Percentiles rank a stretch among this genome's conserved stretches.
Evolutionary conservation across 2,113 vertebrate genomes (phyloP).

Genomic region (Poeciliopsis occidentalis): DNA sequence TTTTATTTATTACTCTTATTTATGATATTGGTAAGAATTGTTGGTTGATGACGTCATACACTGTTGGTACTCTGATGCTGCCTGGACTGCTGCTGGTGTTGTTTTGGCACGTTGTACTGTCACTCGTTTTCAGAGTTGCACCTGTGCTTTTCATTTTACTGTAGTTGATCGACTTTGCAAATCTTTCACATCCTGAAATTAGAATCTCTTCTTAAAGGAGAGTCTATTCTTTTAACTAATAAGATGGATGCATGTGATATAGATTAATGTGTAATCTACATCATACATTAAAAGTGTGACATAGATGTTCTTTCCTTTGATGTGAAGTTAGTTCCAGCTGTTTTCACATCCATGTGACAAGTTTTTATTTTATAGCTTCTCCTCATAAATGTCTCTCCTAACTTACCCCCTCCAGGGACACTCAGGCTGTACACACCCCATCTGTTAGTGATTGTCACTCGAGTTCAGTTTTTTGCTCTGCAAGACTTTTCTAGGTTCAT

Average conservation of each 20-base stretch:
- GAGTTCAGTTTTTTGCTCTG: slow-evolving; percentile 25
- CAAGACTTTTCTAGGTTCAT: slow-evolving; percentile 31
- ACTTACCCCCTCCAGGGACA: neutral
- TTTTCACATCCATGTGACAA: slow-evolving; percentile 5
- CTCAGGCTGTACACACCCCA: slow-evolving; percentile 30
- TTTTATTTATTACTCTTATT: too few relatives aligned
- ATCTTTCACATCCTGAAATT: neutral
- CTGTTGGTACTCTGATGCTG: too few relatives aligned
- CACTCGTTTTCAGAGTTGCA: neutral
- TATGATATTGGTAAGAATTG: too few relatives aligned
- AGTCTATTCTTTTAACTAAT: slow-evolving; percentile 15
- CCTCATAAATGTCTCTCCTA: slow-evolving; percentile 20
- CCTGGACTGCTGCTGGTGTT: too few relatives aligned
- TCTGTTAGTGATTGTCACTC: slow-evolving; percentile 60
- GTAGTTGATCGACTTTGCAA: neutral
- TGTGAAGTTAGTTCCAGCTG: neutral
- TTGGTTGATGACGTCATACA: too few relatives aligned
- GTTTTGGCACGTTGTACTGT: too few relatives aligned
- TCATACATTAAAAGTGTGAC: neutral
- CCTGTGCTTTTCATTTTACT: neutral
- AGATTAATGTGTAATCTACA: too few relatives aligned
- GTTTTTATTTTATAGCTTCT: slow-evolving; percentile 8
- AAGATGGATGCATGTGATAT: neutral
- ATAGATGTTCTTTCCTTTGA: neutral
- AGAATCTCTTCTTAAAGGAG: neutral